Base-by-base conservation (phyloP, 2,113 vertebrate genomes). In the Pterocles burchelli region DNA sequence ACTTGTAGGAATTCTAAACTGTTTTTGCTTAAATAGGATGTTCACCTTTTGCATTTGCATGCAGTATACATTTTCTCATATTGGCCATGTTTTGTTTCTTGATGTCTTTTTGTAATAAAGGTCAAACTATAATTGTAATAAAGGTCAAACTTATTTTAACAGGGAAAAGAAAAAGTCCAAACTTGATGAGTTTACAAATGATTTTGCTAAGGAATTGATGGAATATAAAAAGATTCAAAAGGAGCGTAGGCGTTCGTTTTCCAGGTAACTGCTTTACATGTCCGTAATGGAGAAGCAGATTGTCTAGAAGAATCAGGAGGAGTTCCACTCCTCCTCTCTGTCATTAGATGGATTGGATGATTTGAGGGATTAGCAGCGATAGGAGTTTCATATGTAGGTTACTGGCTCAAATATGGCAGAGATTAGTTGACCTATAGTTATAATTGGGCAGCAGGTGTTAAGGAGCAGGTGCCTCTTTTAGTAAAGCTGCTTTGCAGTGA, bases 151-250 rank as follows among this genome's bases (percentile, higher is more conserved):
- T 98, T 98, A 98, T 98, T 98, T 98, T 98, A 97, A 98, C 98
- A 99, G 99, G 97, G 99, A 99, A 98, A 98, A 99, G 96, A 98
- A 98, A 98, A 98, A 98, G 97, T 99, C 99, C 90, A 99, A 99
- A 98, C 98, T 99, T 96, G 99, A 99, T 98, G 99, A 99, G 97
- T 99, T 99, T 97, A 99, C 99, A 97, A 99, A 99, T 98, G 99
- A 99, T 98, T 99, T 99, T 98, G 99, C 99, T 98, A 99, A 99
- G 98, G 99, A 99, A 97, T 98, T 99, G 92, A 98, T 99, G 98
- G 99, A 99, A 98, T 99, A 99, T 97, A 99, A 99, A 98, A 99
- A 99, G 98, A 99, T 99, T 96, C 99, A 99, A 97, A 99, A 99
- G 98, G 99, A 99, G 97, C 98, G 98, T 96, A 98, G 99, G 95